Base-by-base conservation (phyloP, 1,140 invertebrate genomes). In the Pseudachorutes palmiensis region DNA sequence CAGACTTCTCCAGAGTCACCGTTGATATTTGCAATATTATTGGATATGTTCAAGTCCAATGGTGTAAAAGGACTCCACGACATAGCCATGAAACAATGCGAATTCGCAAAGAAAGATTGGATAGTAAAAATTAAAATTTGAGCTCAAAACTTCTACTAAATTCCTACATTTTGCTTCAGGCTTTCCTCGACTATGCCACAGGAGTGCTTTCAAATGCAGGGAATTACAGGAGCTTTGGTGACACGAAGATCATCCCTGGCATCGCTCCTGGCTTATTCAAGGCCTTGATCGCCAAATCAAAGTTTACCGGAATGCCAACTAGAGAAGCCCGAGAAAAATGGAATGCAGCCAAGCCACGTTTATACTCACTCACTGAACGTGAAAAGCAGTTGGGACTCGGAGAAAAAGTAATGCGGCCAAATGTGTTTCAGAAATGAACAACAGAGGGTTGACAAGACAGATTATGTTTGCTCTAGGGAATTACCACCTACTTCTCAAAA, bases 161-260 rank as follows among this genome's bases (percentile, higher is more conserved):
- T n/a, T n/a, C n/a, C n/a, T n/a, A n/a, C n/a, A n/a, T n/a, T n/a
- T 32, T 29, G 49, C 22, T 66, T 19, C 59, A 92, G 89, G 89
- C 90, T 62, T 85, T 94, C 69, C 77, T 93, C 26, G 87, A 93
- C 2, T 97, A 95, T 79, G 79, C 86, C n/a, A 86, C 86, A 76
- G 90, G 88, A 1, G 76, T 94, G 32, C 90, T 92, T 76, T 82
- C 85, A 26, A 94, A 95, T 78, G 82, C 87, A 75, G 94, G 94
- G 29, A 97, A 98, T 79, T 98, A 97, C 77, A 95, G 94, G 78
- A 85, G 88, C 22, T 95, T 95, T 83, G 94, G 94, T 12, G 93
- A 97, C 78, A 88, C 86, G 32, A 98, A 98, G 81, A 89, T 97
- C 75, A 85, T 97, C 73, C 94, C 94, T 16, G 88, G 89, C 76